Evolutionary conservation across 2,888 invertebrate species (phyloP).

Genomic region (Blastobasis lacticolella): DNA sequence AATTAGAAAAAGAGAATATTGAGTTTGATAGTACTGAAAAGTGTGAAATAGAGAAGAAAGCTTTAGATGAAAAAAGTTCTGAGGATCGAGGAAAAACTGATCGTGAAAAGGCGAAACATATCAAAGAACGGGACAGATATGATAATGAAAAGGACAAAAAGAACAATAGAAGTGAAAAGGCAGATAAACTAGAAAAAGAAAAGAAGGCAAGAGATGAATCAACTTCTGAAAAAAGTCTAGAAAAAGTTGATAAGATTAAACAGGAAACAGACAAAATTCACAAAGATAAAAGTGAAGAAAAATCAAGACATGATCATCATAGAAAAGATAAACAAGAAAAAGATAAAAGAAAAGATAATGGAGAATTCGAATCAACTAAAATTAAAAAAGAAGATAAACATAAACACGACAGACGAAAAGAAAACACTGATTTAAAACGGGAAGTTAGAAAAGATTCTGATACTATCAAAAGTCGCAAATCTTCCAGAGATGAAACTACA

Average conservation of each 20-base stretch:
- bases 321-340: slow-evolving; percentile 59
- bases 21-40: slow-evolving; percentile 62
- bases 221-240: slow-evolving; percentile 37
- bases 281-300: slow-evolving; percentile 37
- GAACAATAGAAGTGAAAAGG: slow-evolving; percentile 36
- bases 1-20: slow-evolving; percentile 60
- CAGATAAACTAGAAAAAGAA: slow-evolving; percentile 46
- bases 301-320: slow-evolving; percentile 63
- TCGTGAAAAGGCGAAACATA: slow-evolving; percentile 47
- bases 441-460: slow-evolving; percentile 63
- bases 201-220: slow-evolving; percentile 37
- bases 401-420: slow-evolving; percentile 55
- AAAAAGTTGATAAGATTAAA: slow-evolving; percentile 39
- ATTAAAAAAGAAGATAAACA: slow-evolving; percentile 66
- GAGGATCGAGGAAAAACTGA: slow-evolving; percentile 55
- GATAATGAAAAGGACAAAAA: slow-evolving; percentile 50
- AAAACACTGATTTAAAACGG: slow-evolving; percentile 52
- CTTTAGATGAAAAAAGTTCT: slow-evolving; percentile 47
- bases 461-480: slow-evolving; percentile 47
- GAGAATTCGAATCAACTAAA: slow-evolving; percentile 37
- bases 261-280: not conserved
- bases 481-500: slow-evolving; percentile 57
- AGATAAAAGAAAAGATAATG: slow-evolving; percentile 48
- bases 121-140: slow-evolving; percentile 59
- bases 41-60: slow-evolving; percentile 31